Base-by-base conservation (phyloP, 1,140 invertebrate species). In the Eurytemora carolleeae region DNA sequence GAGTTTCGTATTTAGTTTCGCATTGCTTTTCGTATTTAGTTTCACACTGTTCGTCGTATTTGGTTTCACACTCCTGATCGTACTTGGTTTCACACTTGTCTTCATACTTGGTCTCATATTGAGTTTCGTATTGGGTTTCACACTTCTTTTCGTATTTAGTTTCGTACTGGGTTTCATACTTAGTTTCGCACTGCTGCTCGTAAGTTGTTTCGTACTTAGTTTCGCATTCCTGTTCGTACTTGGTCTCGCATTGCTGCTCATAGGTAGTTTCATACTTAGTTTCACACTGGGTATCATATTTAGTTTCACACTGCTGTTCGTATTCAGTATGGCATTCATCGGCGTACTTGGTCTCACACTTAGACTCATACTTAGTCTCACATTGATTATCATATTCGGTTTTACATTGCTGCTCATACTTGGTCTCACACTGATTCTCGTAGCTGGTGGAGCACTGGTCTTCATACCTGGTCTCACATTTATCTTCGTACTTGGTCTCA, bases 41-140 rank as follows among this genome's bases (percentile, higher is more conserved):
- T 24, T 62, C 19, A 24, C 60, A 62, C 25, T 62, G 56, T 25
- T 62, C 20, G 23, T 62, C 53, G 55, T 62, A 62, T 18, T 62
- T 61, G 55, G 60, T 62, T 22, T 62, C 53, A 54, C 24, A 62
- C 26, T 62, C 53, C 2, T 18, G n/a, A 20, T 62, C 60, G 20
- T 62, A 62, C 20, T 56, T 17, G 60, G 60, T 62, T 25, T 62
- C 3, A 22, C 60, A 62, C 53, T 62, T 17, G 2, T 61, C 21
- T 18, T 62, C 55, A 20, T 62, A 62, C 19, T 62, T 18, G 25
- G 60, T 62, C 60, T 62, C 60, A 23, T 62, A 62, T 24, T 62
- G 17, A 24, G 60, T 62, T 25, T 62, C 60, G 60, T 56, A 62
- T 22, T 61, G 55, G 22, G 53, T 62, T 24, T 62, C 56, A 25